Evolutionary conservation across 2,888 invertebrate species (phyloP).

Genomic region (Beris chalybata): DNA sequence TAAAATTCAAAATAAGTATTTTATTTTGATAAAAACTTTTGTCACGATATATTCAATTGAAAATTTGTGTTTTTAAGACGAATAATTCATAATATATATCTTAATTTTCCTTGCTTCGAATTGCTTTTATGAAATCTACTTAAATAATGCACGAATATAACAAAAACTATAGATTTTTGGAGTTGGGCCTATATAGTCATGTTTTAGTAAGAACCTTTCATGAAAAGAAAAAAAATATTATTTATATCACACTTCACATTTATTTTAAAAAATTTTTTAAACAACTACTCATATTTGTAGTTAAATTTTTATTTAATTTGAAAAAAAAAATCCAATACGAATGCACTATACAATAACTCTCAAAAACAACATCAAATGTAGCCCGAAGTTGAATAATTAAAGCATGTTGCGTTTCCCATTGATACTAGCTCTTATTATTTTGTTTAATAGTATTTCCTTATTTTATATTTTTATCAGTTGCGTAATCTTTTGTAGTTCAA

Average conservation of each 20-base stretch:
- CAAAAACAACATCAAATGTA: no score
- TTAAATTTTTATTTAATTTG: not conserved
- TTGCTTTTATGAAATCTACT: not conserved
- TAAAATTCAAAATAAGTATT: no score
- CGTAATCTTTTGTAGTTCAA: not conserved
- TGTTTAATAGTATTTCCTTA: no score
- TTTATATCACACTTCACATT: no score
- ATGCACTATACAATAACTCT: not conserved
- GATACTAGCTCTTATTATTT: not conserved
- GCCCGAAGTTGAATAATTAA: not conserved
- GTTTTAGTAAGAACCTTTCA: no score
- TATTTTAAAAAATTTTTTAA: not conserved
- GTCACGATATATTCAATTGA: no score
- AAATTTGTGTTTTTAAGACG: no score
- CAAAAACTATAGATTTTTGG: no score
- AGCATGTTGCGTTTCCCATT: not conserved
- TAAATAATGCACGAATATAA: no score
- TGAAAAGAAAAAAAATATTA: no score
- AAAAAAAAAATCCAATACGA: slow-evolving; percentile 1
- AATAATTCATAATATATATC: not conserved
- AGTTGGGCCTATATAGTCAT: no score
- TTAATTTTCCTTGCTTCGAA: not conserved
- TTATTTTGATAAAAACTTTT: no score
- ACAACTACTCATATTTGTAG: not conserved
- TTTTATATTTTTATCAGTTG: not conserved